phyloP scores from a whole-genome alignment of 1,140 invertebrate species.

The Xylocopa sonorina region DNA sequence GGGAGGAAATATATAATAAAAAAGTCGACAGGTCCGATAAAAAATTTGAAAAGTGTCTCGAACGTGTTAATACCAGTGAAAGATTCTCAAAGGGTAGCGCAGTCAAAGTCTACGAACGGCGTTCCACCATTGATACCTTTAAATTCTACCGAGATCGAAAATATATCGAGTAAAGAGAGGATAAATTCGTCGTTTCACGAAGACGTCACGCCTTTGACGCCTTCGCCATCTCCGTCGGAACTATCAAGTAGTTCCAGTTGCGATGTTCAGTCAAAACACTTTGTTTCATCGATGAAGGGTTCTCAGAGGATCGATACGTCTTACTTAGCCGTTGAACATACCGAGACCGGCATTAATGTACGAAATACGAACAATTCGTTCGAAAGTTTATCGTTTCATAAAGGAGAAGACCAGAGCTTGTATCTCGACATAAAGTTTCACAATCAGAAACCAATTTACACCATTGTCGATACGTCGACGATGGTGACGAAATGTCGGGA shows the following conservation, averaged over 20 bases:
- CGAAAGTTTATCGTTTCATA: constrained; percentile 40
- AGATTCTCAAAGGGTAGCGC: not conserved
- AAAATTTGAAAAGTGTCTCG: not conserved
- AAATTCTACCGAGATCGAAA: constrained; percentile 24
- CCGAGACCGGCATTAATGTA: not conserved
- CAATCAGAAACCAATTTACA: constrained; percentile 8
- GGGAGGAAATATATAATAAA: constrained; percentile 65
- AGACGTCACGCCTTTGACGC: constrained; percentile 34
- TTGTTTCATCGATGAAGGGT: not conserved
- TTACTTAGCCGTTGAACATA: not conserved
- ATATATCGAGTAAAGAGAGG: constrained; percentile 1
- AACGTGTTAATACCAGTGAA: not conserved
- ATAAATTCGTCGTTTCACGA: constrained; percentile 6
- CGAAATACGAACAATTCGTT: not conserved
- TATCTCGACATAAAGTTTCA: constrained; percentile 44
- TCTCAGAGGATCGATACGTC: not conserved
- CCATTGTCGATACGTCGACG: constrained; percentile 7
- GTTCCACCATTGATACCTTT: constrained; percentile 24
- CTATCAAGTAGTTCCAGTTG: constrained; percentile 53
- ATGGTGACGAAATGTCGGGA: constrained; percentile 51
- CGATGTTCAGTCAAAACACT: constrained; percentile 34
- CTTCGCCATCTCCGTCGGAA: constrained; percentile 57
- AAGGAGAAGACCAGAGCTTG: constrained; percentile 41
- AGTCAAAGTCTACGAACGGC: not conserved
- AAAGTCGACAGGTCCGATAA: not conserved